Conservation (phyloP, 1,140 invertebrate genomes). For the Onthophagus taurus region DNA sequence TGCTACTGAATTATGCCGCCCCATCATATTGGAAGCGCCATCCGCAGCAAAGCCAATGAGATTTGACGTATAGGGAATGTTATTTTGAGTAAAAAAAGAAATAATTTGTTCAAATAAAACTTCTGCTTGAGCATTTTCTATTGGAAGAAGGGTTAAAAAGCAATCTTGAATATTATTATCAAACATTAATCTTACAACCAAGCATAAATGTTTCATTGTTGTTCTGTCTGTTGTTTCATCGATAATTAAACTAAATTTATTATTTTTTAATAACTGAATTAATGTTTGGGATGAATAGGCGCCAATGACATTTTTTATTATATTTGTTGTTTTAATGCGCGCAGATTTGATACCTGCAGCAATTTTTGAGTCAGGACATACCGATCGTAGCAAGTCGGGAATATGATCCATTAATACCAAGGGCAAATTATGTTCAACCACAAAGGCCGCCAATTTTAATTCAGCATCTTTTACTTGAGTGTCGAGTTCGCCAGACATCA, state of each 20-base stretch:
- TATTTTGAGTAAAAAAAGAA: conserved; percentile 6
- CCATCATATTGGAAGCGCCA: conserved; percentile 4
- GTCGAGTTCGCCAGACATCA: conserved; percentile 9
- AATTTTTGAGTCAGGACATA: conserved; percentile 4
- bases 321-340: conserved; percentile 3
- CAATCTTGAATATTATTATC: conserved; percentile 2
- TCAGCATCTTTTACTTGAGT: conserved; percentile 7
- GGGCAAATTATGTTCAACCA: conserved; percentile 11
- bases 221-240: conserved; percentile 12
- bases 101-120: not conserved
- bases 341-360: conserved; percentile 10
- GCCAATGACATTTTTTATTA: conserved; percentile 8
- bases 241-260: conserved; percentile 11
- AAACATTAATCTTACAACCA: conserved; percentile 7
- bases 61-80: conserved; percentile 4
- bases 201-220: conserved; percentile 10
- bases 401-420: conserved; percentile 4
- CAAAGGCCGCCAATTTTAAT: conserved; percentile 6
- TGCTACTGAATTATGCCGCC: conserved; percentile 3
- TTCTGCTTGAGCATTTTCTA: conserved; percentile 9
- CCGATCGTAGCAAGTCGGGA: conserved; percentile 4
- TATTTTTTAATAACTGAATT: conserved; percentile 6
- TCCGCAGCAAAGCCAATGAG: conserved; percentile 6
- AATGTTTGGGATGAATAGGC: conserved; percentile 2
- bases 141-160: conserved; percentile 9